Base-by-base conservation (phyloP, 2,797 vertebrate species). In the Cynodonichthys magdalenae region DNA sequence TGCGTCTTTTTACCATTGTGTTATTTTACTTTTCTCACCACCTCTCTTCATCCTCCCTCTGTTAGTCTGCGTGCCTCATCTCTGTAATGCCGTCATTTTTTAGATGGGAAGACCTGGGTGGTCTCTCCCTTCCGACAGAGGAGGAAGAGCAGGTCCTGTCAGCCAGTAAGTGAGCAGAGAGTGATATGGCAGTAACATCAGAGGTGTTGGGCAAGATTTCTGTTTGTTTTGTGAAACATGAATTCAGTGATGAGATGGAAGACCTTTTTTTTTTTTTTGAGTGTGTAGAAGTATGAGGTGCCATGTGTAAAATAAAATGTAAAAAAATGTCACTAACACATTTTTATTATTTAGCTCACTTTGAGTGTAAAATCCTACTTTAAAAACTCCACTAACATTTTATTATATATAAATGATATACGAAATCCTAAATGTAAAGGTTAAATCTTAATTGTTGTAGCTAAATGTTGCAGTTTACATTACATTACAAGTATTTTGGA, bases 31-130 rank as follows among this genome's bases (percentile, higher is more conserved):
- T 27, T 39, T 20, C 10, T 46, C 42, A 53, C 46, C 53, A 9
- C 42, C 18, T 47, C 10, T 17, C 17, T 51, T 53, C 66, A 66
- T 17, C 17, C 53, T 62, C 34, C 75, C 20, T 80, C 57, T 75
- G 50, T 79, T 63, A 67, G 50, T 74, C 50, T 52, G 47, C 53
- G 46, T 76, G 24, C 64, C 74, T 49, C 24, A 11, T 24, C 50
- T 63, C 28, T 34, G 41, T 55, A 55, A 59, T 52, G 48, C 71
- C 72, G 69, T 86, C 93, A 96, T 96, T 96, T 97, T 89, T 93
- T 94, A 55, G 94, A 96, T 72, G 96, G 96, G 89, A 94, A 94
- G 88, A 94, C 95, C 90, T 95, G 94, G 96, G 95, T 97, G 92
- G 96, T 95, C 83, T 96, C 95, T 83, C 94, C 95, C 86, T 77